Evolutionary conservation across 2,888 invertebrate species (phyloP).

Genomic region (Pherbina coryleti): DNA sequence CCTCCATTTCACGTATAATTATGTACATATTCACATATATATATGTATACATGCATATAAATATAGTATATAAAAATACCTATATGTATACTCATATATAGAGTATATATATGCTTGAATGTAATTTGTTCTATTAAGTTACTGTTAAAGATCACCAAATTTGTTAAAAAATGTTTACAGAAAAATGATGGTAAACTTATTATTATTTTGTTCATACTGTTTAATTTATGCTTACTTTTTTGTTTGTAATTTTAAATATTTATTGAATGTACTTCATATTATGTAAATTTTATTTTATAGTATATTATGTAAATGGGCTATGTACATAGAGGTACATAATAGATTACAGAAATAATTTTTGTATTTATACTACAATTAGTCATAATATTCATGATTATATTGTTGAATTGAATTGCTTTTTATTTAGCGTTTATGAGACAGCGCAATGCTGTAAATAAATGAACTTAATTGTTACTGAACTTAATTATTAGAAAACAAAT

Average conservation of each 20-base stretch:
- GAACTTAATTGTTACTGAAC: background rate
- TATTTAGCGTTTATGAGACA: slow-evolving; percentile 9
- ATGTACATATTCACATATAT: slow-evolving; percentile 54
- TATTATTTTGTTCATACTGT: slow-evolving; percentile 45
- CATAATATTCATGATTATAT: slow-evolving; percentile 11
- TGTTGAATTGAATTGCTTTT: slow-evolving; percentile 37
- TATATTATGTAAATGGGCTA: slow-evolving; percentile 36
- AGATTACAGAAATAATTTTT: slow-evolving; percentile 30
- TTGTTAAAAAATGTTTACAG: slow-evolving; percentile 62
- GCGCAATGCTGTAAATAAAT: slow-evolving; percentile 1
- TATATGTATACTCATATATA: slow-evolving; percentile 57
- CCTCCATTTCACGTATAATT: slow-evolving; percentile 54
- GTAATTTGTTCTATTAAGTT: slow-evolving; percentile 51
- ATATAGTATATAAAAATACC: slow-evolving; percentile 49
- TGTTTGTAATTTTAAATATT: slow-evolving; percentile 25
- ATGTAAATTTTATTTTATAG: slow-evolving; percentile 37
- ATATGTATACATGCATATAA: slow-evolving; percentile 39
- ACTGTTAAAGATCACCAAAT: slow-evolving; percentile 65
- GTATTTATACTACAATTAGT: slow-evolving; percentile 10
- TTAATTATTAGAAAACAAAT: background rate
- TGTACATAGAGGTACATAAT: slow-evolving; percentile 42
- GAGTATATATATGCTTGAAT: slow-evolving; percentile 40
- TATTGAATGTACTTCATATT: slow-evolving; percentile 41
- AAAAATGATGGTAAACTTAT: slow-evolving; percentile 47
- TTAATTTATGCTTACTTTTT: slow-evolving; percentile 38